These are phyloP conservation scores for Julus scandinavius DNA, from an alignment of 2,888 invertebrate genomes.

Conservation along the genomic window DNA sequence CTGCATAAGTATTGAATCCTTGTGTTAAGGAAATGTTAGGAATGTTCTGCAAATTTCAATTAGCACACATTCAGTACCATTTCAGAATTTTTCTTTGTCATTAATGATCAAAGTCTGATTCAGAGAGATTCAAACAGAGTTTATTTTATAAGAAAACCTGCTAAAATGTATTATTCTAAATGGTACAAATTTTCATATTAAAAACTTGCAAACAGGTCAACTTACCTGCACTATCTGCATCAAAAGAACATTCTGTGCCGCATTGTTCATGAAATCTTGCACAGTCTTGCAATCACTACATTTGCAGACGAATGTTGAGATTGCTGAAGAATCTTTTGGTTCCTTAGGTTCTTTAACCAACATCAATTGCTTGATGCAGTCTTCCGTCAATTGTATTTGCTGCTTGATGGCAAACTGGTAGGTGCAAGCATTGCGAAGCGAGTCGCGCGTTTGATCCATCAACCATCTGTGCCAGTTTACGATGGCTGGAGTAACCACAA, in stretches of 20 bases:
- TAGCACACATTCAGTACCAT: no score
- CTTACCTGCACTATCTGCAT: background rate
- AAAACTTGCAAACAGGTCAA: no score
- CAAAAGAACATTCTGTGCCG: background rate
- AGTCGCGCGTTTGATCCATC: background rate
- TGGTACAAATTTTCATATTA: no score
- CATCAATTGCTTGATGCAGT: background rate
- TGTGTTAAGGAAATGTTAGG: no score
- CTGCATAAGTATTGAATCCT: no score
- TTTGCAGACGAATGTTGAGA: background rate
- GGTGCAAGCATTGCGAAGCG: background rate
- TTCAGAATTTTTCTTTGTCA: no score
- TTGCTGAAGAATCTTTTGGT: background rate
- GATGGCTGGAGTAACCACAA: background rate
- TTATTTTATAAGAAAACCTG: no score
- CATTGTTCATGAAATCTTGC: background rate
- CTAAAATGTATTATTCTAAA: no score
- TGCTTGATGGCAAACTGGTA: background rate
- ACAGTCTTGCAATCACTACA: background rate
- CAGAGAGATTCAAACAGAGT: no score
- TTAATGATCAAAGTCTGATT: no score
- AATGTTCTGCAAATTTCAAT: no score
- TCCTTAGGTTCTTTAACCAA: background rate
- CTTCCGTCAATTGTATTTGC: background rate
- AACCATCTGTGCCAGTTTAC: background rate